Percentiles rank a stretch among this genome's conserved stretches.
These are phyloP conservation scores for Abscondita cerata DNA, from an alignment of 2,888 invertebrate species.

Conservation along the genomic window DNA sequence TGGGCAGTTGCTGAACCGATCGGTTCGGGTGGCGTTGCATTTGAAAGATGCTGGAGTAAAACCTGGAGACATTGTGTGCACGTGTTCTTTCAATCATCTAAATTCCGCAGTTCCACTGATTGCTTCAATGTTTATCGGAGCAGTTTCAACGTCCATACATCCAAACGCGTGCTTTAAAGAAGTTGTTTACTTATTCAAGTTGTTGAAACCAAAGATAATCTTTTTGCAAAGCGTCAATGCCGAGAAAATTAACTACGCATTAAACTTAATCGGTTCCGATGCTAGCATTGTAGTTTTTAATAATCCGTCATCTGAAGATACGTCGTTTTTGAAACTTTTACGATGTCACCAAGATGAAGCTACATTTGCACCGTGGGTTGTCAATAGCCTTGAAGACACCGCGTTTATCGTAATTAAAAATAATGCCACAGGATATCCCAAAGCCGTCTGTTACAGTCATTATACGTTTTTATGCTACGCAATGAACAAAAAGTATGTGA, in stretches of 20 bases:
- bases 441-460: constrained; percentile 40
- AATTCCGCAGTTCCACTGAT: background rate
- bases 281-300: background rate
- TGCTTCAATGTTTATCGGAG: constrained; percentile 4
- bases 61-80: background rate
- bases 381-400: constrained; percentile 26
- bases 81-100: background rate
- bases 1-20: background rate
- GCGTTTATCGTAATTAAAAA: constrained; percentile 39
- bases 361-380: constrained; percentile 27
- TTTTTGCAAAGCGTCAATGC: background rate
- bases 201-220: constrained; percentile 1
- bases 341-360: constrained; percentile 17
- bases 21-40: background rate
- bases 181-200: background rate
- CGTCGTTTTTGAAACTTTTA: background rate
- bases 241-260: background rate
- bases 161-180: background rate
- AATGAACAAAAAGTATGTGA: background rate
- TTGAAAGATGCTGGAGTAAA: background rate
- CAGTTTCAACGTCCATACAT: background rate
- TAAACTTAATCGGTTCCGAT: background rate
- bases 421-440: constrained; percentile 42
- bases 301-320: background rate
- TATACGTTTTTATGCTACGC: constrained; percentile 20